A percentile compares a stretch with the other conserved stretches of the same genome.
Conservation (phyloP, 1,140 invertebrate species). For the Drosophila pseudoananassae region DNA sequence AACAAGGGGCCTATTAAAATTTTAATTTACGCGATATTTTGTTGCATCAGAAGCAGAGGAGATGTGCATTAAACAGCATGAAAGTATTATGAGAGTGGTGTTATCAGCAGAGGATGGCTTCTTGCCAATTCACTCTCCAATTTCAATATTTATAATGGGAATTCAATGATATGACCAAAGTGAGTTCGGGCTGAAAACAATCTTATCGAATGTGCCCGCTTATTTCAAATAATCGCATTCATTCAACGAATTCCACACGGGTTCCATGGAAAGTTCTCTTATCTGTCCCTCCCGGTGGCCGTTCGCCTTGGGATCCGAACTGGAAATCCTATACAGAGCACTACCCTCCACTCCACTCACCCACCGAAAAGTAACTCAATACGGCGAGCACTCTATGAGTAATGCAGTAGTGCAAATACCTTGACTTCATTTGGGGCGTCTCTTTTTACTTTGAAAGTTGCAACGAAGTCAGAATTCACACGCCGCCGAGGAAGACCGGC, state of each 20-base stretch:
- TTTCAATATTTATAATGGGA: slow-evolving; percentile 12
- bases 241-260: slow-evolving; percentile 29
- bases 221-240: slow-evolving; percentile 34
- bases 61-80: slow-evolving; percentile 1
- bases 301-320: slow-evolving; percentile 26
- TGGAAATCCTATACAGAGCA: slow-evolving; percentile 36
- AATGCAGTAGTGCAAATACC: slow-evolving; percentile 63
- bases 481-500: slow-evolving; percentile 21
- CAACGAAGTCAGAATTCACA: slow-evolving; percentile 79
- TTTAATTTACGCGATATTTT: slow-evolving; percentile 29
- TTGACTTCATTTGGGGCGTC: slow-evolving; percentile 75
- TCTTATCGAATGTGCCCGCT: background rate
- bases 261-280: slow-evolving; percentile 36
- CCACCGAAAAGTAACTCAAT: slow-evolving; percentile 61
- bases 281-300: slow-evolving; percentile 12
- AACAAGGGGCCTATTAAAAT: slow-evolving; percentile 38
- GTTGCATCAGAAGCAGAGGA: background rate
- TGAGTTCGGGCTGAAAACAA: too few species aligned
- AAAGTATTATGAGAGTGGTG: too few species aligned
- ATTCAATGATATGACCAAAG: too few species aligned
- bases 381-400: slow-evolving; percentile 40
- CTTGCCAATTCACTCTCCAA: background rate
- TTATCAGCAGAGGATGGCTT: too few species aligned
- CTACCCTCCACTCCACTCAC: slow-evolving; percentile 37
- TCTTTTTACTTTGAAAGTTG: slow-evolving; percentile 78